These are phyloP conservation scores for Tychaedon coryphoeus DNA, from an alignment of 2,113 vertebrate species.

Conservation along the genomic window DNA sequence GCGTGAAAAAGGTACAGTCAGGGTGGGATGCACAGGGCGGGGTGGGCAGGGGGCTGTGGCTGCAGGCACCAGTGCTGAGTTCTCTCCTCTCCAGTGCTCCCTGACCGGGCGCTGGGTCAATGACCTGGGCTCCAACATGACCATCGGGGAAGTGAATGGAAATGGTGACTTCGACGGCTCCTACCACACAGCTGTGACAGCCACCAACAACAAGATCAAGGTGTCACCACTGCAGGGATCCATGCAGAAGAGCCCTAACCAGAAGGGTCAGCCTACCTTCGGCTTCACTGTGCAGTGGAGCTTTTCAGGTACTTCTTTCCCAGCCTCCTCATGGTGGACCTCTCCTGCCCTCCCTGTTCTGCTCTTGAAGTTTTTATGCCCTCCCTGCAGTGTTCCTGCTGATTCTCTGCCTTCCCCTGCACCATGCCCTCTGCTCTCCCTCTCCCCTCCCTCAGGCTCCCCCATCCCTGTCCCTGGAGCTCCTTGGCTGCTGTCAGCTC, in stretches of 20 bases:
- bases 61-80: background rate
- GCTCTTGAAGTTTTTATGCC: background rate
- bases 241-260: fast-evolving
- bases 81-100: background rate
- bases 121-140: constrained; percentile 33
- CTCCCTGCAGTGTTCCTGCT: background rate
- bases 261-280: background rate
- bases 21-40: background rate
- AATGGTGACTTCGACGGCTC: fast-evolving
- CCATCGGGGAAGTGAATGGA: fast-evolving
- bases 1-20: background rate
- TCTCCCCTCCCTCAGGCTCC: background rate
- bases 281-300: constrained; percentile 1
- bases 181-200: background rate
- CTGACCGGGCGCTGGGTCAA: fast-evolving
- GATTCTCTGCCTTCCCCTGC: background rate
- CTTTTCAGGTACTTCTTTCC: background rate
- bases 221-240: background rate
- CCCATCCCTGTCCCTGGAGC: background rate
- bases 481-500: background rate
- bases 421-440: background rate
- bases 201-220: fast-evolving
- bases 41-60: background rate
- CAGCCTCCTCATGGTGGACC: fast-evolving
- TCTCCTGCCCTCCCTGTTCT: background rate